Evolutionary conservation across 1,140 invertebrate species (phyloP), one percentile per base, ranked within the genome.

Genomic region (Rhopalosiphum maidis): DNA sequence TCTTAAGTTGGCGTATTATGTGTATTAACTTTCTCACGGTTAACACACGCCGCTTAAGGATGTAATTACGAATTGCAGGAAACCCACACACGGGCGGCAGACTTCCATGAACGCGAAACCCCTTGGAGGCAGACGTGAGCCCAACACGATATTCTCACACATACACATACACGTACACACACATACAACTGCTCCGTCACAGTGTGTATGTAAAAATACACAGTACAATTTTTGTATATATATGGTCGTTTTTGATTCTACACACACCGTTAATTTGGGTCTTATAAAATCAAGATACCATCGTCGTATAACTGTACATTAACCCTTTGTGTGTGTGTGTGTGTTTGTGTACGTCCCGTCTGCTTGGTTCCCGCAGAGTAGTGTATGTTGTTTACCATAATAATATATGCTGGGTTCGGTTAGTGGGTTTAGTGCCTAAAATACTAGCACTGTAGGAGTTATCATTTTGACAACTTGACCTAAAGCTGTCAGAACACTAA

Each of bases 61-160:
- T 85, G 82, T 92, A 85, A 92, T 92, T 85, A 85, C 35, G 82
- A 92, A 92, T 92, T n/a, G 77, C 77, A 85, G 91, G 91, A 92
- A 92, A 92, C n/a, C 30, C 46, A 91, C 90, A 23, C 60, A 68
- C 77, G 37, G 68, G 48, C 77, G 9, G 48, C 15, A 43, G 60
- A 48, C 46, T 82, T 83, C 41, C 46, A 48, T 82, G 60, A 60
- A 90, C 55, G 54, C 55, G 37, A 83, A 82, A 92, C 41, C 90
- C 90, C 90, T 92, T 25, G 60, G 43, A 92, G 90, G 90, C 90
- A 83, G 90, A 83, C 90, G 90, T 77, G 54, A 68, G 37, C 37
- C 90, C 90, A 41, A 68, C 90, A 68, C 55, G 89, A 25, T 46
- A 77, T 77, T 30, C 18, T 90, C 54, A 11, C 83, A 23, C 41